Base-by-base conservation (phyloP, 2,888 invertebrate species). In the Chaetoderma sp. region DNA sequence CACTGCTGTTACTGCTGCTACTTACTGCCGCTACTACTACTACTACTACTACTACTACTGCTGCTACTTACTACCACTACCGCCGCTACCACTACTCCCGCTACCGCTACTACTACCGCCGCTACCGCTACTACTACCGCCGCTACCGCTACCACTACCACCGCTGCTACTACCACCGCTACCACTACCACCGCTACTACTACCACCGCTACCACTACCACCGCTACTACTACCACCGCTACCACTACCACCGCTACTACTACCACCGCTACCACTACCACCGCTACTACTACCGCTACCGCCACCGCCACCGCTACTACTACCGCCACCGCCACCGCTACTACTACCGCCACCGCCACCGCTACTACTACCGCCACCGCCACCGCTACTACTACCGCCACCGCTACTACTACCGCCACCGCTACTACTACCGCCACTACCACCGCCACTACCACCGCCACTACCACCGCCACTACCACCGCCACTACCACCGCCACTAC, bases 201-300 rank as follows among this genome's bases (percentile, higher is more conserved):
- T 60, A 18, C 32, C 16, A 56, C 55, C 33, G 5, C 44, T 52
- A 62, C 65, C 63, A 63, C 52, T 65, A 52, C 60, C 63, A 64
- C 65, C 52, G 63, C 65, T 63, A 64, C 67, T 67, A 64, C 63
- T 67, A 58, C 67, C 64, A 64, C 67, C 58, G 61, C 65, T 68
- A 68, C 67, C 68, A 67, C 67, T 68, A 47, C 67, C 61, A 61
- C 60, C 45, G 58, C 52, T 66, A 59, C 66, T 50, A 62, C 50
- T 65, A 63, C 57, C 58, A 67, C 45, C 56, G 60, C 60, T 52
- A 45, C 71, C 71, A 44, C 63, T 74, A 62, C 45, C 64, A 60
- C 36, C 68, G 60, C 52, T 60, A 60, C 50, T 68, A 68, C 47
- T 44, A 55, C 32, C 47, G 66, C 32, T 60, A n/a, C 23, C 60